Evolutionary conservation across 2,797 vertebrate species (phyloP), one percentile per base, ranked within the genome.

Genomic region (Stomatorhinus walkeri): DNA sequence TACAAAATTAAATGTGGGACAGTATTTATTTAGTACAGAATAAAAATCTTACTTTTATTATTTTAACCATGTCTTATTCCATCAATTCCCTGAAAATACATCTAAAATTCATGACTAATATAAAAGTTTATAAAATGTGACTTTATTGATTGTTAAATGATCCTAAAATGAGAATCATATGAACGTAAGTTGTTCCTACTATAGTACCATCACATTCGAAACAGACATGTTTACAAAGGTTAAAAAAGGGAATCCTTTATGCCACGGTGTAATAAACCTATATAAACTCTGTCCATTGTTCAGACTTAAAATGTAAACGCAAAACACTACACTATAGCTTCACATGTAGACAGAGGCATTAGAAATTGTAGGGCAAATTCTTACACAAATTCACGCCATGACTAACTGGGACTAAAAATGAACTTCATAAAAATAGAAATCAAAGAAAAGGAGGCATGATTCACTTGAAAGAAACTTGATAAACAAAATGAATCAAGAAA

Each of bases 381-480:
- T 88, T 61, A 87, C 72, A 61, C 68, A 88, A 61, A 72, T 87
- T 52, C 93, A 93, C 94, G 94, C 94, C 92, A 94, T 95, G 95
- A 95, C 94, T 95, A 92, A 94, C 93, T 92, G 93, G 93, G 95
- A 95, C 94, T 95, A 96, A 96, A 96, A 96, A 96, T 96, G 95
- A 95, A 95, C 94, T 94, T 95, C 94, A 95, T 96, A 94, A 94
- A 96, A 96, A 96, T 96, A 96, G 96, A 96, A 95, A 93, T 94
- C 93, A 95, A 95, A 96, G 95, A 96, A 95, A 94, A 93, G 90
- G 92, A 96, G 95, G 96, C 96, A 96, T 94, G 93, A 95, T 96
- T 95, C 95, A 94, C 94, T 95, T 96, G 95, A 94, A 95, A 96
- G 95, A 95, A 96, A 95, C 95, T 96, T 96, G 95, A 95, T 95